Evolutionary conservation across 1,140 invertebrate genomes (phyloP).

Genomic region (Meloidogyne floridensis): DNA sequence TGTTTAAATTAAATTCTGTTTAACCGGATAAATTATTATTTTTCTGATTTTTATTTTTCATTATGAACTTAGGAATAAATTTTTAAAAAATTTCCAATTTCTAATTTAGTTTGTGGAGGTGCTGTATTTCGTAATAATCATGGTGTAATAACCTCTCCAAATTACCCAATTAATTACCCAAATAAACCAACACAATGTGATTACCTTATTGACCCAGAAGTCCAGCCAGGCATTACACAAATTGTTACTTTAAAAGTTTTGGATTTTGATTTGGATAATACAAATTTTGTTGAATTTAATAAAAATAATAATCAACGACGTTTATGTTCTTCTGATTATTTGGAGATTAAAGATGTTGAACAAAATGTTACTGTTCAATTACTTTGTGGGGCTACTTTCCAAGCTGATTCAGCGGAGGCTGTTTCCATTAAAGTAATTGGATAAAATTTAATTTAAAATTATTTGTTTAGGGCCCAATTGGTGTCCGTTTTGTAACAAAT

Average conservation of each 20-base stretch:
- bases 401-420: conserved; percentile 13
- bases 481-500: conserved; percentile 55
- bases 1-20: background rate
- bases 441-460: background rate
- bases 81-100: conserved; percentile 14
- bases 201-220: conserved; percentile 59
- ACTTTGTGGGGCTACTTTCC: conserved; percentile 39
- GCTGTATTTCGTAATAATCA: conserved; percentile 49
- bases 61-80: background rate
- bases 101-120: conserved; percentile 53
- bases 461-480: conserved; percentile 49
- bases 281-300: background rate
- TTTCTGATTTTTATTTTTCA: background rate
- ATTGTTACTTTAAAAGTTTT: conserved; percentile 56
- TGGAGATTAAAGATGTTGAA: conserved; percentile 58
- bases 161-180: conserved; percentile 60
- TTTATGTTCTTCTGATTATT: conserved; percentile 52
- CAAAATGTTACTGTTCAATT: conserved; percentile 39
- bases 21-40: background rate
- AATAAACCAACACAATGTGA: conserved; percentile 55
- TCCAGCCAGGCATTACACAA: conserved; percentile 41
- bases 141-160: conserved; percentile 60
- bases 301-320: background rate
- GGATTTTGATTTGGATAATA: conserved; percentile 55
- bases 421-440: conserved; percentile 52